These are phyloP conservation scores for Tryphoninae sp. DNA, from an alignment of 2,888 invertebrate genomes.

Conservation along the genomic window DNA sequence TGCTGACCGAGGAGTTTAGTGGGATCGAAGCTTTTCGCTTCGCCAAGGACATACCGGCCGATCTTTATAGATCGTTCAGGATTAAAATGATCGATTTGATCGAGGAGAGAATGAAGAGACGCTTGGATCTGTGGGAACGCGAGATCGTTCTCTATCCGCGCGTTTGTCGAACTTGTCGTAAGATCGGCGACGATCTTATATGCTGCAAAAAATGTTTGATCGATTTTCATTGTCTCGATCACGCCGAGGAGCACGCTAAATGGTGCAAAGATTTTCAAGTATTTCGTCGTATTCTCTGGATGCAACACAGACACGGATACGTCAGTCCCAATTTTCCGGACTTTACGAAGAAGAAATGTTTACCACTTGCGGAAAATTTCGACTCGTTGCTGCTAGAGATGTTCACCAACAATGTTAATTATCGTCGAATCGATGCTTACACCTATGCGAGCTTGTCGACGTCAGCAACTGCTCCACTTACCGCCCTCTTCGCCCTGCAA, in stretches of 20 bases:
- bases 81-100: conserved; percentile 85
- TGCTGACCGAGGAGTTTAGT: conserved; percentile 84
- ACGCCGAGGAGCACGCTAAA: conserved; percentile 83
- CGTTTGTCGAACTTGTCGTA: conserved; percentile 83
- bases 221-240: conserved; percentile 83
- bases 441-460: conserved; percentile 86
- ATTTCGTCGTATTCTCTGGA: conserved; percentile 84
- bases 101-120: conserved; percentile 84
- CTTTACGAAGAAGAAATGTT: conserved; percentile 77
- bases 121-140: conserved; percentile 86
- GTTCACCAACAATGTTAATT: conserved; percentile 82
- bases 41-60: conserved; percentile 82
- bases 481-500: conserved; percentile 84
- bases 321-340: conserved; percentile 84
- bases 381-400: conserved; percentile 82
- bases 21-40: conserved; percentile 83
- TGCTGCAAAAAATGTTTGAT: conserved; percentile 85
- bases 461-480: conserved; percentile 86
- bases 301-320: conserved; percentile 84
- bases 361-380: conserved; percentile 81
- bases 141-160: conserved; percentile 87
- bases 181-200: conserved; percentile 82
- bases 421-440: conserved; percentile 82
- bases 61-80: conserved; percentile 85
- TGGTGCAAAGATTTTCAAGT: conserved; percentile 87